These are phyloP conservation scores for Porites evermanni DNA, from an alignment of 92 coral and sea anemone species.

Conservation along the genomic window DNA sequence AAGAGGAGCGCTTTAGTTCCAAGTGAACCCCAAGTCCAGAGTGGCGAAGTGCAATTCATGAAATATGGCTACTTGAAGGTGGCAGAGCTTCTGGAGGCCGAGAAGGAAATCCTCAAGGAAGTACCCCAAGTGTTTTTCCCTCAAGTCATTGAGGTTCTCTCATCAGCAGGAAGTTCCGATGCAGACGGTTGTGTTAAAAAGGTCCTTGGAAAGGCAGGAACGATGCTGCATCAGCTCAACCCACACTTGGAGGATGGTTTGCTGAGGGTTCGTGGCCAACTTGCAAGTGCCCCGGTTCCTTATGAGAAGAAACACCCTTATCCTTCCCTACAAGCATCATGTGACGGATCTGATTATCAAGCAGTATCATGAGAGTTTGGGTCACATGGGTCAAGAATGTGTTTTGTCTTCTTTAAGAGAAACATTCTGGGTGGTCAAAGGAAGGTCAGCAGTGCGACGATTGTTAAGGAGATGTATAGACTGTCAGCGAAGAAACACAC, in stretches of 20 bases:
- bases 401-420: constrained; percentile 9
- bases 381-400: background rate
- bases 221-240: background rate
- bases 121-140: constrained; percentile 51
- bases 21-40: too few relatives aligned
- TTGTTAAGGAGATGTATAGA: too few relatives aligned
- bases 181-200: background rate
- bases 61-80: too few relatives aligned
- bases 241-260: background rate
- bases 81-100: too few relatives aligned
- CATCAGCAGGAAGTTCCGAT: background rate
- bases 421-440: constrained; percentile 63
- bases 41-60: too few relatives aligned
- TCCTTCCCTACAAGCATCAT: constrained; percentile 12
- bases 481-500: too few relatives aligned
- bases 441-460: constrained; percentile 7
- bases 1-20: too few relatives aligned
- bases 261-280: background rate
- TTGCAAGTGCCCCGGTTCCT: background rate
- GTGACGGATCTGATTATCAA: background rate
- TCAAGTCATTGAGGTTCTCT: background rate
- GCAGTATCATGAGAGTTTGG: constrained; percentile 2
- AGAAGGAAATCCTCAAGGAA: constrained; percentile 30
- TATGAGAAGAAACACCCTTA: background rate
- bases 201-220: background rate